Percentiles rank a stretch among this genome's conserved stretches.
These are phyloP conservation scores for Sycophila texana DNA, from an alignment of 2,888 invertebrate genomes.

Conservation along the genomic window DNA sequence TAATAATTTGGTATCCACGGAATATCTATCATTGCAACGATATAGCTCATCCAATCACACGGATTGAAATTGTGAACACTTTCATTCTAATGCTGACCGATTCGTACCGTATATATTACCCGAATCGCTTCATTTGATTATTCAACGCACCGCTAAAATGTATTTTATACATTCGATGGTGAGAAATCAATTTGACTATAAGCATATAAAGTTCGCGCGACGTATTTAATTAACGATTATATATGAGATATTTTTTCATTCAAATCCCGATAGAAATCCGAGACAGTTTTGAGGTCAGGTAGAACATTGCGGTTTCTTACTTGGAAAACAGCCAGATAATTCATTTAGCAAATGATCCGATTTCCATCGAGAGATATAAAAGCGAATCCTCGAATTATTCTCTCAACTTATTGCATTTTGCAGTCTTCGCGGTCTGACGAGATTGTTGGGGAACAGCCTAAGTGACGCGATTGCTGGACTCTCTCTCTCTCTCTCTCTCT, in stretches of 20 bases:
- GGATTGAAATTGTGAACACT: conserved; percentile 23
- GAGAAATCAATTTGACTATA: background rate
- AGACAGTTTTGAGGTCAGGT: too few relatives aligned
- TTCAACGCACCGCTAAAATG: background rate
- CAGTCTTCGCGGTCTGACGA: conserved; percentile 56
- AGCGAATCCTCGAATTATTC: too few relatives aligned
- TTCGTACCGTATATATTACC: conserved; percentile 11
- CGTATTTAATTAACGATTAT: conserved; percentile 1
- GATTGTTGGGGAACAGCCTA: conserved; percentile 21
- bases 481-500: background rate
- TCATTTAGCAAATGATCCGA: too few relatives aligned
- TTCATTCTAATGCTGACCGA: conserved; percentile 13
- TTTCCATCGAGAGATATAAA: too few relatives aligned
- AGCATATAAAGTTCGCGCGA: conserved; percentile 3
- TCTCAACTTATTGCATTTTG: conserved; percentile 50
- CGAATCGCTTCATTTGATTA: conserved; percentile 11
- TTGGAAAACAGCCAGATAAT: too few relatives aligned
- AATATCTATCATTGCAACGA: background rate
- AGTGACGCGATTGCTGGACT: conserved; percentile 15
- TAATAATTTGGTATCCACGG: conserved; percentile 2
- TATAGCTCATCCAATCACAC: conserved; percentile 16
- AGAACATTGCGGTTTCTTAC: too few relatives aligned
- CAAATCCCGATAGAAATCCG: too few relatives aligned
- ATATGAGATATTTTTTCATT: too few relatives aligned
- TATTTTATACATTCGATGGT: background rate